A percentile compares a stretch with the other conserved stretches of the same genome.
These are phyloP conservation scores for Hemiscyllium ocellatum DNA, from an alignment of 2,113 vertebrate species.

Conservation along the genomic window DNA sequence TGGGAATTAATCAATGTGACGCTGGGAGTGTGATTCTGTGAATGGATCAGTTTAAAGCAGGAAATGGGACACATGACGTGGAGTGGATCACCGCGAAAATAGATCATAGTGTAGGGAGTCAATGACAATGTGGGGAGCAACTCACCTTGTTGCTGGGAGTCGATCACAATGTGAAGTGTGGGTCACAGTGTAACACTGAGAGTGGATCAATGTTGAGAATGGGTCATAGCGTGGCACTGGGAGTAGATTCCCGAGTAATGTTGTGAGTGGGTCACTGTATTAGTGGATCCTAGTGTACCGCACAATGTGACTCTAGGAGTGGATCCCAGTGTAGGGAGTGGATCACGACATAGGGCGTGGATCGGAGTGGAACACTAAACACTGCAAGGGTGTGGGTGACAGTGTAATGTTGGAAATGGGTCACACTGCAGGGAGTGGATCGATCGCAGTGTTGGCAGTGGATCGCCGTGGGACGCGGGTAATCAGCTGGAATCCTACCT, in stretches of 20 bases:
- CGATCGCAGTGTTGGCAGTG: background rate
- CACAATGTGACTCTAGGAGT: background rate
- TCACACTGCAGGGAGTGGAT: background rate
- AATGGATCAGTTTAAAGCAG: background rate
- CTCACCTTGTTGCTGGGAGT: background rate
- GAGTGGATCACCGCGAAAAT: no score
- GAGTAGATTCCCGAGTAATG: background rate
- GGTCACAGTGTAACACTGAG: background rate
- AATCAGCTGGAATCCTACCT: background rate
- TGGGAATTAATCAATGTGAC: background rate
- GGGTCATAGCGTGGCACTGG: background rate
- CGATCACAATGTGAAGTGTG: background rate
- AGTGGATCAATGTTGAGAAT: background rate
- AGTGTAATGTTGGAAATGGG: background rate
- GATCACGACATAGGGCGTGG: background rate
- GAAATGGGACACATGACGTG: no score
- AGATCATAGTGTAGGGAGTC: background rate
- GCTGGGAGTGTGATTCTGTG: background rate
- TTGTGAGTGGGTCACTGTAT: background rate
- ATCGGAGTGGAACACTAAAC: no score
- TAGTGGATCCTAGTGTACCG: background rate
- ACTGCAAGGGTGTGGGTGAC: no score
- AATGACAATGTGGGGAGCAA: background rate
- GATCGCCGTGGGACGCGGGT: background rate
- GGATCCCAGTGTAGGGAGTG: background rate